Evolutionary conservation across 2,888 invertebrate genomes (phyloP).

Genomic region (Arctia plantaginis): DNA sequence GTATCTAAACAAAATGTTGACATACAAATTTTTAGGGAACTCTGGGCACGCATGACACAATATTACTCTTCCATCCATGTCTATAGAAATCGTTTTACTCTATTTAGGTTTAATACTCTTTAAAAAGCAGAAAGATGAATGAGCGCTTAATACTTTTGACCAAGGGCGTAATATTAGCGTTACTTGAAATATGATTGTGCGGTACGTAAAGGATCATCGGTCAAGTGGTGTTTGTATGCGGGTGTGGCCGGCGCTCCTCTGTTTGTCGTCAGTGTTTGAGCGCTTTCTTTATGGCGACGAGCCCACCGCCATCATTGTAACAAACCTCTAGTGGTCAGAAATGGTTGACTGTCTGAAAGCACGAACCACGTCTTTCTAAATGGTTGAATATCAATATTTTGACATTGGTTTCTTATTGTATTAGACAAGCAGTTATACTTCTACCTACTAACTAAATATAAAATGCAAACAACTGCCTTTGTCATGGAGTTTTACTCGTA

Average conservation of each 20-base stretch:
- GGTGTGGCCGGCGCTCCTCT: constrained; percentile 77
- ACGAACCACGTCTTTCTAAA: constrained; percentile 38
- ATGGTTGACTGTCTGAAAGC: constrained; percentile 46
- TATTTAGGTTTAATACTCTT: no score
- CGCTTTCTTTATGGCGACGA: constrained; percentile 78
- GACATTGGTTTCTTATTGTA: constrained; percentile 22
- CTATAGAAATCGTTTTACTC: no score
- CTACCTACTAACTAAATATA: background rate
- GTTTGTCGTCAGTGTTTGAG: constrained; percentile 78
- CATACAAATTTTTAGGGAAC: no score
- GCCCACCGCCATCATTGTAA: constrained; percentile 52
- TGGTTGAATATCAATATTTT: constrained; percentile 18
- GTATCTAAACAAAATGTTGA: no score
- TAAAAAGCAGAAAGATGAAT: no score
- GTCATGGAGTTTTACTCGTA: no score
- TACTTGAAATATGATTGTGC: constrained; percentile 57
- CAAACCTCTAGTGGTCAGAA: constrained; percentile 32
- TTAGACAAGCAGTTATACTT: no score
- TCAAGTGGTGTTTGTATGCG: constrained; percentile 78
- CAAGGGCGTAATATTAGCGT: constrained; percentile 21
- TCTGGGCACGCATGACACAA: no score
- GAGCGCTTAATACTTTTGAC: background rate
- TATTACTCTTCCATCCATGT: no score
- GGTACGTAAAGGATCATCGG: constrained; percentile 73
- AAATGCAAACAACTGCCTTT: background rate